phyloP scores from a whole-genome alignment of 2,797 vertebrate species.

The Acanthornis magna region DNA sequence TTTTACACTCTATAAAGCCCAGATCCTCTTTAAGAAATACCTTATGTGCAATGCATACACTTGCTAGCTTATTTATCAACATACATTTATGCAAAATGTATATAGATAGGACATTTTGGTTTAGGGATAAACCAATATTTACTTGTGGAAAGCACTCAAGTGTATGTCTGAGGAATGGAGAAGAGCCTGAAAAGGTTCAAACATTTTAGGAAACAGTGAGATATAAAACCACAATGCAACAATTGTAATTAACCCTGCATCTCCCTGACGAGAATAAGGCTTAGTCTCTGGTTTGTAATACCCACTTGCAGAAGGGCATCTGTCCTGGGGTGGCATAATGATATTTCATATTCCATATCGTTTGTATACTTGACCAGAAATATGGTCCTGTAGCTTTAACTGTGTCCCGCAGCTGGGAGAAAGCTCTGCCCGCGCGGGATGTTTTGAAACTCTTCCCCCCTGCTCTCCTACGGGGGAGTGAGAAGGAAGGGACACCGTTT shows the following conservation, averaged over 20 bases:
- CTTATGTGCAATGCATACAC: constrained; percentile 62
- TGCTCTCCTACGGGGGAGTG: too few relatives aligned
- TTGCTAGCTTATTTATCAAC: constrained; percentile 75
- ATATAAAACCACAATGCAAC: neutral
- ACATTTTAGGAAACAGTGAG: neutral
- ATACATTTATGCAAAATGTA: constrained; percentile 71
- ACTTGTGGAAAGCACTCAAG: constrained; percentile 31
- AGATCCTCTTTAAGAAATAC: constrained; percentile 61
- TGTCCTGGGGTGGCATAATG: too few relatives aligned
- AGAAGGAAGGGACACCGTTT: too few relatives aligned
- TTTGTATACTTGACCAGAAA: too few relatives aligned
- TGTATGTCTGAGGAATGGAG: neutral
- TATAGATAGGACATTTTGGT: constrained; percentile 58
- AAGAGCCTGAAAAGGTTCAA: neutral
- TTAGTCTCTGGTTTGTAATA: neutral
- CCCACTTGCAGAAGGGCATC: accelerated
- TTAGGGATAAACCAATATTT: constrained; percentile 70
- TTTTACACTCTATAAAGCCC: constrained; percentile 79
- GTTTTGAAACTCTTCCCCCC: too few relatives aligned
- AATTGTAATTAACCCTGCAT: neutral
- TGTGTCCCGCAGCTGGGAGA: too few relatives aligned
- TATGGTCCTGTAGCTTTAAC: too few relatives aligned
- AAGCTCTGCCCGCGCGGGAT: too few relatives aligned
- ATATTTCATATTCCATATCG: too few relatives aligned
- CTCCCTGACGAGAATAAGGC: neutral